Evolutionary conservation across 2,797 vertebrate species (phyloP).

Genomic region (Lithobates sylvaticus): DNA sequence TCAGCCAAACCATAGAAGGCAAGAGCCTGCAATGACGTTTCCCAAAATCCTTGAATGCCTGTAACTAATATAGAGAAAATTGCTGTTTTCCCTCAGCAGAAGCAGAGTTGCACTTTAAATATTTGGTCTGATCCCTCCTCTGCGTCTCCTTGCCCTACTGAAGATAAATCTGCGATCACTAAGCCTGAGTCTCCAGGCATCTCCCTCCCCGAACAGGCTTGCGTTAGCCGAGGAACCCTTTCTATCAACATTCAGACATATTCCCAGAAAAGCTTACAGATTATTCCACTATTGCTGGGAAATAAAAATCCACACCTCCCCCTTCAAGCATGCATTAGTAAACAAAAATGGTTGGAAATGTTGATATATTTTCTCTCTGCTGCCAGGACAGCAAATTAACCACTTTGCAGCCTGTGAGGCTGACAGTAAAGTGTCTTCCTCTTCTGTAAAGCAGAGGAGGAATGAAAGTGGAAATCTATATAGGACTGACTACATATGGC

Average conservation of each 20-base stretch:
- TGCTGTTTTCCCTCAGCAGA: background rate
- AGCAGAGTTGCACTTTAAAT: background rate
- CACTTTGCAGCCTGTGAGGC: conserved; percentile 40
- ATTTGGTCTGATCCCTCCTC: background rate
- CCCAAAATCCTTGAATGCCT: background rate
- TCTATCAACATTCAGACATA: conserved; percentile 52
- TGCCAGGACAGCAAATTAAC: conserved; percentile 47
- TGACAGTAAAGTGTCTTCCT: conserved; percentile 21
- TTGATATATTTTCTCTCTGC: conserved; percentile 48
- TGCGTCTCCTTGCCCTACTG: background rate
- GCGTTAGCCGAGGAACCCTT: conserved; percentile 15
- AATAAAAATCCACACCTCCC: conserved; percentile 54
- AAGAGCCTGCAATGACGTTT: background rate
- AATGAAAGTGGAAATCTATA: conserved; percentile 7
- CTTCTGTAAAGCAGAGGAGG: background rate
- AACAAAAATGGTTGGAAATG: conserved; percentile 59
- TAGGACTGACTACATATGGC: background rate
- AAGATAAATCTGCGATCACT: conserved; percentile 19
- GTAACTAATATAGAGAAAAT: background rate
- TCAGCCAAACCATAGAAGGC: background rate
- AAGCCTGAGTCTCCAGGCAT: background rate
- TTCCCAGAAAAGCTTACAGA: conserved; percentile 56
- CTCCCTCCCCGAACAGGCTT: conserved; percentile 27
- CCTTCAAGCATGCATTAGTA: conserved; percentile 52
- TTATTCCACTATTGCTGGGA: conserved; percentile 59